Percentiles rank a stretch among this genome's conserved stretches.
phyloP scores from a whole-genome alignment of 1,140 invertebrate species.

The Gryllus bimaculatus region DNA sequence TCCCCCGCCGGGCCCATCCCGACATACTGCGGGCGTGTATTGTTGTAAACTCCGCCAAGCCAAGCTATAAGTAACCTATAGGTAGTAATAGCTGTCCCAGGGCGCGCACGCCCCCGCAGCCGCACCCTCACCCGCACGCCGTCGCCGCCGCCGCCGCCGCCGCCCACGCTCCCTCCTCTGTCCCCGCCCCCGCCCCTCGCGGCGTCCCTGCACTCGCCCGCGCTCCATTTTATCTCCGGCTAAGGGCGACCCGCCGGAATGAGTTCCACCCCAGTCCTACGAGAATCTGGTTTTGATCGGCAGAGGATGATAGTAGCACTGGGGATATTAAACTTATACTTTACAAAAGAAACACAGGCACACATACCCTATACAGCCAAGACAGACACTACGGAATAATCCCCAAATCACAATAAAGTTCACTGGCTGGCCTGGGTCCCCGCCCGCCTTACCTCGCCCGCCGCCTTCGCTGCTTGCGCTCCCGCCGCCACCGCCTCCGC shows the following conservation, averaged over 20 bases:
- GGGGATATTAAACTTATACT: slow-evolving; percentile 5
- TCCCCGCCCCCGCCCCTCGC: no score
- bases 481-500: no score
- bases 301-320: slow-evolving; percentile 3
- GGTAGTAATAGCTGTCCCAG: slow-evolving; percentile 3
- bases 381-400: not conserved
- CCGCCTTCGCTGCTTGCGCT: not conserved
- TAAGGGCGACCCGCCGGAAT: not conserved
- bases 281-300: slow-evolving; percentile 1
- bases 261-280: slow-evolving; percentile 2
- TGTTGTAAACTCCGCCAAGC: slow-evolving; percentile 18
- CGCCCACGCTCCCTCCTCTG: not conserved
- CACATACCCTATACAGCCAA: not conserved
- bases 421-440: not conserved
- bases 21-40: slow-evolving; percentile 14
- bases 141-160: no score
- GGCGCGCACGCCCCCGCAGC: not conserved
- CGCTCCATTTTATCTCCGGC: not conserved
- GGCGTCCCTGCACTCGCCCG: not conserved
- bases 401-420: slow-evolving; percentile 4
- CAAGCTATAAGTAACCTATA: not conserved
- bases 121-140: no score
- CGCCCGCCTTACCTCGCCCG: not conserved
- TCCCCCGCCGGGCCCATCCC: slow-evolving; percentile 6
- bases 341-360: slow-evolving; percentile 1